A percentile compares a stretch with the other conserved stretches of the same genome.
Evolutionary conservation across 2,888 invertebrate species (phyloP).

Genomic region (Tenthredo livida): DNA sequence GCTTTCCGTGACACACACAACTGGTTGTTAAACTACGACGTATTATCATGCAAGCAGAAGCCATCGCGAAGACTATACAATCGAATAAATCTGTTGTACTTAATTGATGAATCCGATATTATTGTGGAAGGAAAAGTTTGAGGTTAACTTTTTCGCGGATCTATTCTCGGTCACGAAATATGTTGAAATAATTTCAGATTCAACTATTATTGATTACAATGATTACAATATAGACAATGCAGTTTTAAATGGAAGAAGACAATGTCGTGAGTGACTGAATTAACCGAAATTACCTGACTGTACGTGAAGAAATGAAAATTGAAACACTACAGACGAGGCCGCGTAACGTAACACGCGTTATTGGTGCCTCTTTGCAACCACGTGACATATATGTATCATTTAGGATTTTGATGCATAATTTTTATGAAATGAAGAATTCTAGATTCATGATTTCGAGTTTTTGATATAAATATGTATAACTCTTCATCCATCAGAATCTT

Average conservation of each 20-base stretch:
- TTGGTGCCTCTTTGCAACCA: not conserved
- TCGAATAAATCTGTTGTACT: not conserved
- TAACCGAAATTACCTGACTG: not conserved
- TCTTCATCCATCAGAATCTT: not conserved
- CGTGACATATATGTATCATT: not conserved
- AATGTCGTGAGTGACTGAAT: not conserved
- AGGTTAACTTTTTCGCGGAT: constrained; percentile 13
- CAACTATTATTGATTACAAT: not conserved
- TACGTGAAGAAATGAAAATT: not conserved
- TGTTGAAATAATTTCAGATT: not conserved
- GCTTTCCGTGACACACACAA: constrained; percentile 82
- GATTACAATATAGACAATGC: not conserved
- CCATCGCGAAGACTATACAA: constrained; percentile 60
- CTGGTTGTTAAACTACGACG: constrained; percentile 80
- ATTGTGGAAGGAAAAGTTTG: not conserved
- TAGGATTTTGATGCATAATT: not conserved
- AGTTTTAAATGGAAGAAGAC: not conserved
- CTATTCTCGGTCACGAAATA: not conserved
- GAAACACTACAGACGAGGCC: not conserved
- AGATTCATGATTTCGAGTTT: not conserved
- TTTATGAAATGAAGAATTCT: not conserved
- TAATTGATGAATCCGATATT: not conserved
- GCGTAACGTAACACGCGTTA: constrained; percentile 1
- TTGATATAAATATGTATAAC: not conserved
- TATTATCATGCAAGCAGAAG: constrained; percentile 70